phyloP scores from a whole-genome alignment of 2,888 invertebrate genomes.

The Stegana nigrithorax region DNA sequence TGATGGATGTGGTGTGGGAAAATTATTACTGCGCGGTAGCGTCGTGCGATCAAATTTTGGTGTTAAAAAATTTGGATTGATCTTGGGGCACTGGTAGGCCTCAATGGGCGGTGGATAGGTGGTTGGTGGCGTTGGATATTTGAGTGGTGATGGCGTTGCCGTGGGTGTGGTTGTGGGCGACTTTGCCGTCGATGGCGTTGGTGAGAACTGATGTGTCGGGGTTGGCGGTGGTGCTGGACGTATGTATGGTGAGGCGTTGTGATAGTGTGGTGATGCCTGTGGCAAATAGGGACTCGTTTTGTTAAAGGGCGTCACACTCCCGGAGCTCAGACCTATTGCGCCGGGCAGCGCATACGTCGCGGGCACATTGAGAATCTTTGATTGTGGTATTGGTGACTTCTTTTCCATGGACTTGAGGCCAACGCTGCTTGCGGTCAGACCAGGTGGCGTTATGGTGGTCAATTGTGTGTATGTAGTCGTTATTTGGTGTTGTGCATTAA shows the following conservation, averaged over 20 bases:
- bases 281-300: conserved; percentile 59
- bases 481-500: conserved; percentile 6
- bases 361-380: conserved; percentile 62
- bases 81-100: conserved; percentile 68
- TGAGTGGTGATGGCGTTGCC: conserved; percentile 55
- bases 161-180: conserved; percentile 36
- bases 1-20: conserved; percentile 57
- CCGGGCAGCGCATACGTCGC: conserved; percentile 60
- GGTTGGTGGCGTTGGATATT: conserved; percentile 65
- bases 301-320: conserved; percentile 40
- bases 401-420: conserved; percentile 55
- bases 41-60: conserved; percentile 66
- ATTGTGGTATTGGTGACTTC: conserved; percentile 62
- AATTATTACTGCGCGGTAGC: conserved; percentile 54
- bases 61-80: conserved; percentile 67
- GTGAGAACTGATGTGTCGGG: conserved; percentile 46
- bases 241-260: conserved; percentile 46
- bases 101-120: conserved; percentile 66
- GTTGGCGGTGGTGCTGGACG: conserved; percentile 53
- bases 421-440: conserved; percentile 13
- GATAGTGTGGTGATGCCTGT: conserved; percentile 63
- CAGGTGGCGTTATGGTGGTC: conserved; percentile 9
- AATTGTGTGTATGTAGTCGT: conserved; percentile 10
- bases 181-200: conserved; percentile 33
- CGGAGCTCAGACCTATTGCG: conserved; percentile 24